These are phyloP conservation scores for Oenanthe melanoleuca DNA, from an alignment of 2,113 vertebrate species.

Conservation along the genomic window DNA sequence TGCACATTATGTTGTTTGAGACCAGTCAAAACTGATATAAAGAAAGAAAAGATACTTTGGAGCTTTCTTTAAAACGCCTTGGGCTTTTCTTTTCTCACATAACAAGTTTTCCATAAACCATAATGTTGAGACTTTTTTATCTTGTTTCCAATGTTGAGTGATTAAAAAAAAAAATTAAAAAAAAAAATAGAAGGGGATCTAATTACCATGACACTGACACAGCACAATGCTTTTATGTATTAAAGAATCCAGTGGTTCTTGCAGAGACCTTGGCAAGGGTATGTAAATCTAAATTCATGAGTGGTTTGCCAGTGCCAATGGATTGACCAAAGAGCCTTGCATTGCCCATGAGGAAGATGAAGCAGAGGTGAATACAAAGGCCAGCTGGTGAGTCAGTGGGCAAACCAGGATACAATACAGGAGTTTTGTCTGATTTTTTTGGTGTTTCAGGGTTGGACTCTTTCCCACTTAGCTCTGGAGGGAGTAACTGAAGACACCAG, in stretches of 20 bases:
- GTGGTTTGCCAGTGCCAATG: not conserved
- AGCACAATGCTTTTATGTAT: not conserved
- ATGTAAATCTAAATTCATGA: not conserved
- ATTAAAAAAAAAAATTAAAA: not conserved
- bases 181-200: not conserved
- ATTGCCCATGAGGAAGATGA: not conserved
- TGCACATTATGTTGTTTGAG: not conserved
- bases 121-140: not conserved
- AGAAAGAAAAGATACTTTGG: not conserved
- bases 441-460: rapidly evolving
- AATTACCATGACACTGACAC: not conserved
- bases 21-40: not conserved
- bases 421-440: not conserved
- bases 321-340: not conserved
- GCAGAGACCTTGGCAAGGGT: not conserved
- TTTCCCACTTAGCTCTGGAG: not conserved
- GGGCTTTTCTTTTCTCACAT: not conserved
- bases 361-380: not conserved
- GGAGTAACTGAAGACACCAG: not conserved
- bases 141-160: not conserved
- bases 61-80: not conserved
- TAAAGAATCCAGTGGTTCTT: not conserved
- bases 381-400: not conserved
- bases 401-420: not conserved
- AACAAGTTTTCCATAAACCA: not conserved